phyloP scores from a whole-genome alignment of 2,797 vertebrate species.

The Aulostomus chinensis region DNA sequence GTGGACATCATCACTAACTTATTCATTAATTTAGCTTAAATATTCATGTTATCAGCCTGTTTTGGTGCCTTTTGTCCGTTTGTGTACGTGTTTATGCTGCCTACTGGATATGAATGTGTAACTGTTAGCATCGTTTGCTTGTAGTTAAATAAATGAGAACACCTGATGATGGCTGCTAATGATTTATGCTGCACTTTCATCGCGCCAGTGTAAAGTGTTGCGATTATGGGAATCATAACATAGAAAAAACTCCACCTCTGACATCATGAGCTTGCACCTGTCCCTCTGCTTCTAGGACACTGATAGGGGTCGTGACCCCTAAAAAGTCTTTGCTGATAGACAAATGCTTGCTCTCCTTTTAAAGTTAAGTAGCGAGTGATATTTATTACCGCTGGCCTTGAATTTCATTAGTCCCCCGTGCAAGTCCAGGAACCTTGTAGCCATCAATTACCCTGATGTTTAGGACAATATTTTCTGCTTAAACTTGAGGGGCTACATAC shows the following conservation, averaged over 20 bases:
- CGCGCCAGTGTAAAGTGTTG: neutral
- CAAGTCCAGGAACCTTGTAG: conserved; percentile 53
- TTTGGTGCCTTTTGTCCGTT: too few relatives aligned
- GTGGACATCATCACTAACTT: too few relatives aligned
- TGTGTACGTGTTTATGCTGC: too few relatives aligned
- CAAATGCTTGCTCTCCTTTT: conserved; percentile 61
- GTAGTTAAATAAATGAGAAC: neutral
- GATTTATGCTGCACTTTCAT: too few relatives aligned
- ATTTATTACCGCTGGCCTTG: conserved; percentile 59
- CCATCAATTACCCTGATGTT: conserved; percentile 57
- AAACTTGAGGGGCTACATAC: conserved; percentile 20
- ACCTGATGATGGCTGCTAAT: too few relatives aligned
- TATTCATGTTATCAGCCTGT: too few relatives aligned
- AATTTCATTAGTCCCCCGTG: conserved; percentile 60
- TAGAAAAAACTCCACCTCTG: conserved; percentile 35
- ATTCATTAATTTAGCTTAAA: too few relatives aligned
- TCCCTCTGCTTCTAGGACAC: conserved; percentile 59
- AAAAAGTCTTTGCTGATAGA: conserved; percentile 74
- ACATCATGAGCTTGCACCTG: conserved; percentile 80
- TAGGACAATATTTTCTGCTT: conserved; percentile 43
- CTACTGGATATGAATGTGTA: too few relatives aligned
- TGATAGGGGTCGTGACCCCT: conserved; percentile 59
- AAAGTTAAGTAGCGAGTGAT: conserved; percentile 52
- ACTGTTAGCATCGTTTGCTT: too few relatives aligned
- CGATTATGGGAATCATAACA: conserved; percentile 54